Evolutionary conservation across 1,140 invertebrate genomes (phyloP).

Genomic region (Mylabris phalerata): DNA sequence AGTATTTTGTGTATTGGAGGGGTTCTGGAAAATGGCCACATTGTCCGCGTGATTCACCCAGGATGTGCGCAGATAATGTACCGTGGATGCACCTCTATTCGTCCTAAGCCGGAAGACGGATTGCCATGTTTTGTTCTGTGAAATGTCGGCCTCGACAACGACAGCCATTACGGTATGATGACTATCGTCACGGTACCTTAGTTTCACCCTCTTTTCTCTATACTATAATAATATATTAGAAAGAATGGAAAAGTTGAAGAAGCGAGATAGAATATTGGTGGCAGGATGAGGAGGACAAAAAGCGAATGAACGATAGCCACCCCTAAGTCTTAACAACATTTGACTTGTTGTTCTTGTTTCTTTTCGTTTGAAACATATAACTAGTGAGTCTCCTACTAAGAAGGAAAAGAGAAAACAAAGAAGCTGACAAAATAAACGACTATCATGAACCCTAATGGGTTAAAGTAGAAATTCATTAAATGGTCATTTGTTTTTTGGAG

Average conservation of each 20-base stretch:
- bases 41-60: conserved; percentile 28
- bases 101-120: conserved; percentile 12
- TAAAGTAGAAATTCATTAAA: conserved; percentile 3
- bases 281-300: no score
- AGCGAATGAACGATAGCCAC: no score
- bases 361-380: neutral
- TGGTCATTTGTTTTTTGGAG: neutral
- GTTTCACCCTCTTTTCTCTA: no score
- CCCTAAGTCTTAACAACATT: no score
- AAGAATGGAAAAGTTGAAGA: no score
- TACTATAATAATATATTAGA: no score
- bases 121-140: conserved; percentile 17
- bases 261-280: no score
- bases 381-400: no score
- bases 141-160: conserved; percentile 2
- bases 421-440: conserved; percentile 2
- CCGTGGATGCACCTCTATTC: conserved; percentile 30
- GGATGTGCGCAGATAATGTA: conserved; percentile 30
- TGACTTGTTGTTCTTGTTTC: neutral
- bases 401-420: neutral
- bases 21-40: conserved; percentile 20
- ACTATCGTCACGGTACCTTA: conserved; percentile 14
- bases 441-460: neutral
- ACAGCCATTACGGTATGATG: conserved; percentile 14
- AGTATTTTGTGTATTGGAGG: no score